A percentile compares a stretch with the other conserved stretches of the same genome.
Evolutionary conservation across 2,797 vertebrate species (phyloP).

Genomic region (Poeciliopsis presidionis): DNA sequence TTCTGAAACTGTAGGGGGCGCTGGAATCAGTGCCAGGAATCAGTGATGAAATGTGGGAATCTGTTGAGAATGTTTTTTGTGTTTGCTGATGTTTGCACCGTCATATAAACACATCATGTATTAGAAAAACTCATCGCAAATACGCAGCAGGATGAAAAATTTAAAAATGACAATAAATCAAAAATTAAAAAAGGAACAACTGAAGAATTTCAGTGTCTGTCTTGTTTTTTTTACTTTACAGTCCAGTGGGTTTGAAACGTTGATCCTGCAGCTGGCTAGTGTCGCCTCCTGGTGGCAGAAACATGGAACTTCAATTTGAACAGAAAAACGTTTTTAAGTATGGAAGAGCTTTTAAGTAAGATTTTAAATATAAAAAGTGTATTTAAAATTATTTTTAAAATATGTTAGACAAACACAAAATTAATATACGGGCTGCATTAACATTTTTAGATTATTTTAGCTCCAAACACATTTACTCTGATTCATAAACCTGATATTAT

Average conservation of each 20-base stretch:
- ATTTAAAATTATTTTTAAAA: not conserved
- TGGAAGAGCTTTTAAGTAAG: not conserved
- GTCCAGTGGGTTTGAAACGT: not conserved
- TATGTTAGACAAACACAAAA: too few species aligned
- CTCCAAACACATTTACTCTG: not conserved
- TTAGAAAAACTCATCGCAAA: conserved; percentile 64
- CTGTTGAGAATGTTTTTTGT: conserved; percentile 49
- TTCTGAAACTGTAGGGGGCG: conserved; percentile 13
- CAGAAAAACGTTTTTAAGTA: not conserved
- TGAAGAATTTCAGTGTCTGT: conserved; percentile 15
- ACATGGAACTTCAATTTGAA: not conserved
- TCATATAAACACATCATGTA: conserved; percentile 70
- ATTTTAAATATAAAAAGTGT: not conserved
- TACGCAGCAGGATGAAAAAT: conserved; percentile 74
- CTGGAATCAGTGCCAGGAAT: not conserved
- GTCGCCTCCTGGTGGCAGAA: not conserved
- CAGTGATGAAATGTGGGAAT: conserved; percentile 13
- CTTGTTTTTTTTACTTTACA: not conserved
- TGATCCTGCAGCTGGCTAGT: not conserved
- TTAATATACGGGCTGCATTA: too few species aligned
- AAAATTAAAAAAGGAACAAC: conserved; percentile 58
- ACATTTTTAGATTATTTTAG: too few species aligned
- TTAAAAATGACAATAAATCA: conserved; percentile 47
- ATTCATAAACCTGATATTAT: not conserved
- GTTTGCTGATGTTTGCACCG: conserved; percentile 78